Conservation (phyloP, 2,888 invertebrate genomes). For the Lacanobia oleracea region DNA sequence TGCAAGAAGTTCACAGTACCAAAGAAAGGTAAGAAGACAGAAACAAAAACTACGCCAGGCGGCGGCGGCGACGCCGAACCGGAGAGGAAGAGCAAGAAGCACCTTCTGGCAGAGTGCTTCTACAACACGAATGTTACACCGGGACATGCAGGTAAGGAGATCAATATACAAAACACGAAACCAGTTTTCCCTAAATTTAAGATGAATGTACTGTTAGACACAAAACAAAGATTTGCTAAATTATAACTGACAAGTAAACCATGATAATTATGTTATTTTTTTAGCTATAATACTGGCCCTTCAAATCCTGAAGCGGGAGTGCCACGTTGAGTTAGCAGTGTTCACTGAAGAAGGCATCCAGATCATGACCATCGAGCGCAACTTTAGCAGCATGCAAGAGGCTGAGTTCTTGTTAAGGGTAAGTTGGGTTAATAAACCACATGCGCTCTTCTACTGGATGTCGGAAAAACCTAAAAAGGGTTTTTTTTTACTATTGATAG, state of each 20-base stretch:
- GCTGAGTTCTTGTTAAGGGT: conserved; percentile 85
- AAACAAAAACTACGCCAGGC: conserved; percentile 63
- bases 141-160: conserved; percentile 82
- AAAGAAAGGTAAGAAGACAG: conserved; percentile 79
- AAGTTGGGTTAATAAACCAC: conserved; percentile 41
- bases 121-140: conserved; percentile 83
- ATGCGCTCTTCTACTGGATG: background rate
- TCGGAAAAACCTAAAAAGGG: background rate
- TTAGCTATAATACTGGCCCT: conserved; percentile 91
- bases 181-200: background rate
- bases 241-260: background rate
- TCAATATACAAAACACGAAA: background rate
- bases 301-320: conserved; percentile 90
- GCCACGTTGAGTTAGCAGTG: conserved; percentile 91
- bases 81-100: conserved; percentile 83
- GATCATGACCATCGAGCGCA: conserved; percentile 80
- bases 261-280: conserved; percentile 44
- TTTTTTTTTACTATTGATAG: no score
- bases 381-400: conserved; percentile 82
- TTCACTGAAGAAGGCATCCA: conserved; percentile 89
- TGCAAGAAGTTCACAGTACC: conserved; percentile 80
- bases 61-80: conserved; percentile 77
- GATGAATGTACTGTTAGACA: no score
- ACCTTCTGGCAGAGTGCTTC: conserved; percentile 83
- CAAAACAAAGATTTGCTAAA: background rate